Conservation (phyloP, 1,140 invertebrate species). For the Amphibalanus amphitrite region DNA sequence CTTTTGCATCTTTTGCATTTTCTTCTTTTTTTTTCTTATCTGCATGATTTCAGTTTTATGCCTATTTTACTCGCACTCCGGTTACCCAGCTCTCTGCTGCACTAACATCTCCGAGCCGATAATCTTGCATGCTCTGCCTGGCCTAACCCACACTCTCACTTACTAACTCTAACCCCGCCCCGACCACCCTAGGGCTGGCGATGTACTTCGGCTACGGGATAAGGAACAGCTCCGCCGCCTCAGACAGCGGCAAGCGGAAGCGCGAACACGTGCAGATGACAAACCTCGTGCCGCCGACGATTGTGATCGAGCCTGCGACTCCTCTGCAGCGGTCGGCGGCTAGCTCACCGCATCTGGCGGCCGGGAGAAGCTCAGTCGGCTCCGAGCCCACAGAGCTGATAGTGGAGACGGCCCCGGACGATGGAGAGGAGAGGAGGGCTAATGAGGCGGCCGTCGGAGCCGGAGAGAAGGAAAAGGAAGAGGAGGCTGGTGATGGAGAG, state of each 20-base stretch:
- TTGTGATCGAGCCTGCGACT: constrained; percentile 11
- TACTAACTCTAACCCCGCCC: neutral
- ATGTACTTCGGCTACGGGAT: constrained; percentile 40
- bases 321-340: neutral
- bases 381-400: neutral
- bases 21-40: constrained; percentile 7
- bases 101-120: neutral
- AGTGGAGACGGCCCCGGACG: neutral
- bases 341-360: too few species aligned
- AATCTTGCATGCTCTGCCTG: neutral
- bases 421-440: too few species aligned
- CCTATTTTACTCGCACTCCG: neutral
- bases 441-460: too few species aligned
- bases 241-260: neutral
- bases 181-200: constrained; percentile 14
- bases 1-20: constrained; percentile 6
- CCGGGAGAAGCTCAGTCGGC: too few species aligned
- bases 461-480: neutral
- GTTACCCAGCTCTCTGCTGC: neutral
- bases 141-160: too few species aligned
- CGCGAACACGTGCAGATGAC: constrained; percentile 7
- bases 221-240: constrained; percentile 47
- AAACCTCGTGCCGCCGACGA: constrained; percentile 6
- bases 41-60: constrained; percentile 3
- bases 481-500: neutral